Evolutionary conservation across 2,797 vertebrate species (phyloP).

Genomic region (Labroides dimidiatus): DNA sequence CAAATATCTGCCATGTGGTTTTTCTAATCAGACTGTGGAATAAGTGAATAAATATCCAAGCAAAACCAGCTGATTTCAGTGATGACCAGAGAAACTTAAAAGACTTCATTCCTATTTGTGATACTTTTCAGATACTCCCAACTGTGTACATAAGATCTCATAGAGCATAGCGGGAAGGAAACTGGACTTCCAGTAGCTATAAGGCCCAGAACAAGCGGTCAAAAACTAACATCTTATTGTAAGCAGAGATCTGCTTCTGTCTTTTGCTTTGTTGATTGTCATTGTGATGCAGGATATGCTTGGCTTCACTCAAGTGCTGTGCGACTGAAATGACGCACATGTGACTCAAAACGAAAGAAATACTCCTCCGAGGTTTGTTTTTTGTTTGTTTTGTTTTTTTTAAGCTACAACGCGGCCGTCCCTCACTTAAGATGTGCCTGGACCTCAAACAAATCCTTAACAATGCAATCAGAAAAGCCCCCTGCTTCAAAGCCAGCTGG

Average conservation of each 20-base stretch:
- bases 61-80: too few relatives aligned
- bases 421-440: constrained; percentile 5
- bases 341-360: constrained; percentile 17
- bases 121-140: too few relatives aligned
- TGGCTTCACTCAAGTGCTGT: constrained; percentile 14
- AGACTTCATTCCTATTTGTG: too few relatives aligned
- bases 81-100: too few relatives aligned
- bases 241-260: constrained; percentile 3
- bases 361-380: neutral
- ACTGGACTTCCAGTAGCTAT: too few relatives aligned
- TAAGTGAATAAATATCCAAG: too few relatives aligned
- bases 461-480: constrained; percentile 63
- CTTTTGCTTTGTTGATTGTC: constrained; percentile 16
- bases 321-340: constrained; percentile 13
- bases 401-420: neutral
- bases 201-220: constrained; percentile 1
- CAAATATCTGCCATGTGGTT: too few relatives aligned
- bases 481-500: constrained; percentile 53
- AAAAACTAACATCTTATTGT: neutral
- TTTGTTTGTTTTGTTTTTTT: too few relatives aligned
- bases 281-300: constrained; percentile 7
- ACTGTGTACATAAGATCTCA: too few relatives aligned
- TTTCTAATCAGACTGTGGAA: too few relatives aligned
- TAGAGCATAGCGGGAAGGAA: too few relatives aligned
- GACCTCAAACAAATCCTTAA: constrained; percentile 51